Conservation (phyloP, 2,888 invertebrate species). For the Germaria angustata region DNA sequence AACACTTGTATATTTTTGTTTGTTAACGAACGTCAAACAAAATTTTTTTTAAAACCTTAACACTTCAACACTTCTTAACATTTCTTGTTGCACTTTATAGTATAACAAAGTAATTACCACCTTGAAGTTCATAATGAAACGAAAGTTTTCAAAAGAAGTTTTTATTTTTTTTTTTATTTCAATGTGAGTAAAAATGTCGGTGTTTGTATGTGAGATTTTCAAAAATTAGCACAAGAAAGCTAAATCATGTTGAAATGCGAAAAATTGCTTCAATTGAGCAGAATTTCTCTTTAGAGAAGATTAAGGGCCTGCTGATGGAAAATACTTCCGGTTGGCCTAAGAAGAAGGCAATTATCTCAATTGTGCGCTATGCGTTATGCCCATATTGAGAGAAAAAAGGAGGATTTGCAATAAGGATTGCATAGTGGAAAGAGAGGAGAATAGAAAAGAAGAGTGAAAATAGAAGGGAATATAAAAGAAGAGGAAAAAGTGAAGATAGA, state of each 20-base stretch:
- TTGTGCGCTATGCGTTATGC: too few species aligned
- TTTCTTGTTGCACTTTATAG: conserved; percentile 50
- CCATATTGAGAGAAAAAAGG: too few species aligned
- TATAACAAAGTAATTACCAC: conserved; percentile 65
- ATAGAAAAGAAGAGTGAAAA: too few species aligned
- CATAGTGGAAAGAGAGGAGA: neutral
- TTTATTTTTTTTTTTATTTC: neutral
- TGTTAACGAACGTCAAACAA: conserved; percentile 55
- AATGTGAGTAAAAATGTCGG: neutral
- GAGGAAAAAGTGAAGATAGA: too few species aligned
- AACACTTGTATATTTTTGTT: neutral
- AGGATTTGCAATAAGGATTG: too few species aligned
- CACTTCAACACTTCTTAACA: conserved; percentile 68
- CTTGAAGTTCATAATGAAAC: conserved; percentile 43
- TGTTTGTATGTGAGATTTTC: neutral
- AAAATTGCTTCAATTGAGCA: neutral
- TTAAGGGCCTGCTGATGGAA: neutral
- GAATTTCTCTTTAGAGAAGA: neutral
- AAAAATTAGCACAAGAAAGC: conserved; percentile 15
- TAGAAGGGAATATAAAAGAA: too few species aligned
- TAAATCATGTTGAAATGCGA: neutral
- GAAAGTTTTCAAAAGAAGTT: conserved; percentile 18
- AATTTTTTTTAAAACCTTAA: conserved; percentile 66
- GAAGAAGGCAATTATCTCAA: too few species aligned
- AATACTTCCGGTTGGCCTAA: too few species aligned